Percentiles rank a stretch among this genome's conserved stretches.
Evolutionary conservation across 2,797 vertebrate species (phyloP).

Genomic region (Hippoglossus hippoglossus): DNA sequence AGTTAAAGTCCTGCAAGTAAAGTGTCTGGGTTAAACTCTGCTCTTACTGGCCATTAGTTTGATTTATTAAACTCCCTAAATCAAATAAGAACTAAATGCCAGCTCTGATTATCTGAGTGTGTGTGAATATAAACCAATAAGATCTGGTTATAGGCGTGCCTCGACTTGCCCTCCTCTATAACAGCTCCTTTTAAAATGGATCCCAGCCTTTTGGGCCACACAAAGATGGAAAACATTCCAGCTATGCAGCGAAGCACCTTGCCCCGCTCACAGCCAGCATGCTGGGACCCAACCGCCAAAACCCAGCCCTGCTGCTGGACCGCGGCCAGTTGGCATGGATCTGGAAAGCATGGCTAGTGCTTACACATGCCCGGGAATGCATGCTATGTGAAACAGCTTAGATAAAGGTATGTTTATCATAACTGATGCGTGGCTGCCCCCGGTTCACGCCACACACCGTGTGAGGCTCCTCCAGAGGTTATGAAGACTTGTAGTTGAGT

Average conservation of each 20-base stretch:
- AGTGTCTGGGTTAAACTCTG: background rate
- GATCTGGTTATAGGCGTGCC: conserved; percentile 62
- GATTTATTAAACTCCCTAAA: background rate
- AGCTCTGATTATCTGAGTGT: conserved; percentile 2
- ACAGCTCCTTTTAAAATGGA: conserved; percentile 56
- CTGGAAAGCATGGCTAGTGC: conserved; percentile 60
- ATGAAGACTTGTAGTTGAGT: background rate
- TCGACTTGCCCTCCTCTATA: conserved; percentile 60
- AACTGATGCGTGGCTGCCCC: conserved; percentile 15
- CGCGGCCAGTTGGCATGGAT: conserved; percentile 70
- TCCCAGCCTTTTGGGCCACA: conserved; percentile 59
- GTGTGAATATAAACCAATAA: background rate
- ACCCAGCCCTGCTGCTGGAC: conserved; percentile 67
- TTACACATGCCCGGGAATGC: conserved; percentile 63
- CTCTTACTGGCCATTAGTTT: background rate
- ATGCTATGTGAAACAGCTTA: conserved; percentile 55
- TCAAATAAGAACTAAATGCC: background rate
- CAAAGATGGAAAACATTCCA: conserved; percentile 78
- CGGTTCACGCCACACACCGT: conserved; percentile 8
- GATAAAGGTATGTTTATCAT: conserved; percentile 58
- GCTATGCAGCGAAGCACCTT: conserved; percentile 79
- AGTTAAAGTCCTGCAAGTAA: background rate
- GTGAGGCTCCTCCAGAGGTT: background rate
- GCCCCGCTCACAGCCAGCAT: conserved; percentile 59
- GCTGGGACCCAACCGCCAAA: conserved; percentile 66